Percentiles rank a stretch among this genome's conserved stretches.
Conservation (phyloP, 2,797 vertebrate genomes). For the Halcyon chelicuti region DNA sequence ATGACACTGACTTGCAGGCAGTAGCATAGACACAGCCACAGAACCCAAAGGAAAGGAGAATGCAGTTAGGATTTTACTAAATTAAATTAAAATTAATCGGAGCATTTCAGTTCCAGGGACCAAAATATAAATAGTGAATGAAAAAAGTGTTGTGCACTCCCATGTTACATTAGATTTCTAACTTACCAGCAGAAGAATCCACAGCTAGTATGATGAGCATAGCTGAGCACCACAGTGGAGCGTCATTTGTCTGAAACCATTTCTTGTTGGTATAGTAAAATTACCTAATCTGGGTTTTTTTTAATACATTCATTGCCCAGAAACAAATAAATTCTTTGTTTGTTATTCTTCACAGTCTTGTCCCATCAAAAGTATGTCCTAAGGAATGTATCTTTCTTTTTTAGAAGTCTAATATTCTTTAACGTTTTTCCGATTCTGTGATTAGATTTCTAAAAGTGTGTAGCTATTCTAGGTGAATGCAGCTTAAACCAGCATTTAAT, state of each 20-base stretch:
- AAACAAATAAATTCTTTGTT: conserved; percentile 8
- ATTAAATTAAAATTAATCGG: conserved; percentile 37
- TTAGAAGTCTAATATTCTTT: not conserved
- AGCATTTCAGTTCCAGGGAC: conserved; percentile 55
- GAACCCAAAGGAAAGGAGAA: conserved; percentile 17
- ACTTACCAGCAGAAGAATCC: conserved; percentile 42
- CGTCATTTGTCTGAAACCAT: not conserved
- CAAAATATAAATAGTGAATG: conserved; percentile 41
- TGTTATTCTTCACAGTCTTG: not conserved
- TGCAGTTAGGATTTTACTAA: conserved; percentile 34
- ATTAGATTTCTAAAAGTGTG: not conserved
- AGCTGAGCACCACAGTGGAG: conserved; percentile 29
- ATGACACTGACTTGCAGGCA: not conserved
- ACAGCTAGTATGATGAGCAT: conserved; percentile 3
- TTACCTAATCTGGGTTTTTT: not conserved
- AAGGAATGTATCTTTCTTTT: conserved; percentile 32
- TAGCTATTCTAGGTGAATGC: not conserved
- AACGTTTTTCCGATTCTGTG: not conserved
- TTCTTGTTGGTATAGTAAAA: not conserved
- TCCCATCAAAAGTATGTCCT: not conserved
- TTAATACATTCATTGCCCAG: not conserved
- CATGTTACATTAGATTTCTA: conserved; percentile 41
- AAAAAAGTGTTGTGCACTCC: conserved; percentile 15
- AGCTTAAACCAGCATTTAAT: not conserved
- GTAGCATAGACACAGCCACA: not conserved